These are phyloP conservation scores for Euthynnus affinis DNA, from an alignment of 2,797 vertebrate genomes.

Conservation along the genomic window DNA sequence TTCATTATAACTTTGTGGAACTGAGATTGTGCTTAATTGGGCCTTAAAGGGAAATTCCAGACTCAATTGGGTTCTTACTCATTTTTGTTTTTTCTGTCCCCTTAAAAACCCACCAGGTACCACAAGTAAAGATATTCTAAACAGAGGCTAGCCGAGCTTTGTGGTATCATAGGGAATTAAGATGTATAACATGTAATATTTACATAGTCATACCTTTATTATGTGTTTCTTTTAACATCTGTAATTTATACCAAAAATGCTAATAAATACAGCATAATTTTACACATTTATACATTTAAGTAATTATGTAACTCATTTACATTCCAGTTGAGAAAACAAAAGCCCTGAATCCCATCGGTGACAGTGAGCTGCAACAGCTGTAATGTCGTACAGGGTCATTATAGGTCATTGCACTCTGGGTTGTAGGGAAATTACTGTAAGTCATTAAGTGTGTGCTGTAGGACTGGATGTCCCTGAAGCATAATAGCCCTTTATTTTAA, in stretches of 20 bases:
- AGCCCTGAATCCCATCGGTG: conserved; percentile 36
- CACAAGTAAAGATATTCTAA: neutral
- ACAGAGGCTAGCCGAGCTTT: neutral
- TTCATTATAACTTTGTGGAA: conserved; percentile 46
- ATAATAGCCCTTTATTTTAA: conserved; percentile 14
- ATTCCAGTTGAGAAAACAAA: conserved; percentile 22
- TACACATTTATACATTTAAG: conserved; percentile 17
- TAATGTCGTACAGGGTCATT: conserved; percentile 47
- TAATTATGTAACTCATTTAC: conserved; percentile 45
- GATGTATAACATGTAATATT: too few species aligned
- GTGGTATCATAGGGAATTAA: neutral
- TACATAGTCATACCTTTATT: neutral
- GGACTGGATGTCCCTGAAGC: conserved; percentile 23
- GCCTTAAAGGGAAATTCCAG: conserved; percentile 49
- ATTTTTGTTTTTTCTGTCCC: conserved; percentile 18
- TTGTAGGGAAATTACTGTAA: conserved; percentile 46
- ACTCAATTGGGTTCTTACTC: conserved; percentile 2
- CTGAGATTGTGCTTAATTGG: conserved; percentile 58
- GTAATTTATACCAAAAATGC: neutral
- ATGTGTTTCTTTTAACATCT: neutral
- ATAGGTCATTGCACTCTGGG: conserved; percentile 47
- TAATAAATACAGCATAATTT: conserved; percentile 6
- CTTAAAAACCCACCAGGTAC: conserved; percentile 20
- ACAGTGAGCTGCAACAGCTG: conserved; percentile 44
- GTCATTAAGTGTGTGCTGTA: conserved; percentile 35